phyloP scores from a whole-genome alignment of 2,888 invertebrate species.

The Sussaba pulchella region DNA sequence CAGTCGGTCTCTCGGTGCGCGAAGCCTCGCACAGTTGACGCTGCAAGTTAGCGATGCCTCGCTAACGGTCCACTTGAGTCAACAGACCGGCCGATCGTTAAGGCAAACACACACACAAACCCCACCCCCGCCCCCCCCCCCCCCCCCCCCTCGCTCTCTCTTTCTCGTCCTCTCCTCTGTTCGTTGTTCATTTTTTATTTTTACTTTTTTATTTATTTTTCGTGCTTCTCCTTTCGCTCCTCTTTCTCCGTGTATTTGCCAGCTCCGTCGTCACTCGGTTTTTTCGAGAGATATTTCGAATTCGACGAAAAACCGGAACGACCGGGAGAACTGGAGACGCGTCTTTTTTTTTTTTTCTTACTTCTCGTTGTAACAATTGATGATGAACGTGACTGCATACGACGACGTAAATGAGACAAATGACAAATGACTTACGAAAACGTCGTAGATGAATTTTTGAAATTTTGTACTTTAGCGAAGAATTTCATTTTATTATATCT shows the following conservation, averaged over 20 bases:
- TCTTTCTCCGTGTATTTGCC: constrained; percentile 64
- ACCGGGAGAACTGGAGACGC: constrained; percentile 38
- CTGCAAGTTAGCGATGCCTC: constrained; percentile 75
- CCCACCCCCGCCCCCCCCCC: no score
- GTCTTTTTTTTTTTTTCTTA: no score
- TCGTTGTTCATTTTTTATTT: constrained; percentile 19
- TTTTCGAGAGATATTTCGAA: constrained; percentile 27
- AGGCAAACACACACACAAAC: constrained; percentile 72
- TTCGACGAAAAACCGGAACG: constrained; percentile 42
- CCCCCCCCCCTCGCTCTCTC: no score
- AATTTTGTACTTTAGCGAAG: no score
- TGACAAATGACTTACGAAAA: no score
- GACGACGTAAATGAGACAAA: no score
- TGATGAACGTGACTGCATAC: no score
- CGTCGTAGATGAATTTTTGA: no score
- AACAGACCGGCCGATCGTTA: constrained; percentile 77
- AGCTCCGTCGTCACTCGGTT: constrained; percentile 66
- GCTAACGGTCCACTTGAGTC: constrained; percentile 79
- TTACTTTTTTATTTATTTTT: constrained; percentile 22
- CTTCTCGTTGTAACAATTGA: no score
- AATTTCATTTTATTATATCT: no score
- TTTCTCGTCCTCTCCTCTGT: constrained; percentile 1
- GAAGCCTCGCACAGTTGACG: constrained; percentile 66
- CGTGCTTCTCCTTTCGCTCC: constrained; percentile 13
- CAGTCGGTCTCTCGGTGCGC: constrained; percentile 54